Percentiles rank a stretch among this genome's conserved stretches.
Evolutionary conservation across 2,113 vertebrate species (phyloP).

Genomic region (Ochotona princeps): DNA sequence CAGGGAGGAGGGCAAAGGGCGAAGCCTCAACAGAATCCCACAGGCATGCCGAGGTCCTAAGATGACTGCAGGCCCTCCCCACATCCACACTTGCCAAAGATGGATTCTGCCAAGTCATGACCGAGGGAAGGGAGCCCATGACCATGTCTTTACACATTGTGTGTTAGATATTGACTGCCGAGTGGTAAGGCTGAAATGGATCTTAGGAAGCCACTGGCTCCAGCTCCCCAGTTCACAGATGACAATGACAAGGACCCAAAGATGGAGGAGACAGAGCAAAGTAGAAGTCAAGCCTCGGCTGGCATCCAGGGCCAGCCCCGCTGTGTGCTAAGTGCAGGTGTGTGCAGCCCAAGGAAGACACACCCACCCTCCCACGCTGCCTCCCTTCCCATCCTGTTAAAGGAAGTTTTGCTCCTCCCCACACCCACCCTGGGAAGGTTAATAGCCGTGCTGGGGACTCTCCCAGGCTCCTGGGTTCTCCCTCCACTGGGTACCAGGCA

Average conservation of each 20-base stretch:
- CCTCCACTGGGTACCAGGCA: background rate
- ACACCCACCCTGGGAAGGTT: background rate
- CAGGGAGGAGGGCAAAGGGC: background rate
- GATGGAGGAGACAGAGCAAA: background rate
- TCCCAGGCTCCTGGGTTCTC: fast-evolving
- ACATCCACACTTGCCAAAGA: too few relatives aligned
- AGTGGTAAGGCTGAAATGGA: background rate
- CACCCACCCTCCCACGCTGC: too few relatives aligned
- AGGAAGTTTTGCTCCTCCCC: background rate
- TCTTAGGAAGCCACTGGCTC: background rate
- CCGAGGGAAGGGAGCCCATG: background rate
- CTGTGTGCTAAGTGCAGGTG: too few relatives aligned
- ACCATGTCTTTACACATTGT: too few relatives aligned
- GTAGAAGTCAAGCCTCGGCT: background rate
- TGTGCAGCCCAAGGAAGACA: fast-evolving
- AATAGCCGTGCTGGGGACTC: background rate
- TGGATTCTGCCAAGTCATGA: background rate
- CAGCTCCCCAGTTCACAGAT: background rate
- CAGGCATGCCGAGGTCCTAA: background rate
- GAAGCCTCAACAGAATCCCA: background rate
- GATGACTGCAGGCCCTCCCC: fast-evolving
- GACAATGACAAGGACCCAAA: background rate
- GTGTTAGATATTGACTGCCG: background rate
- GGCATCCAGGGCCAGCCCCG: fast-evolving
- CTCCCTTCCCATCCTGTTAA: background rate